Evolutionary conservation across 35 echinoderm and acorn worm genomes (phyloP).

Genomic region (Heliocidaris erythrogramma): DNA sequence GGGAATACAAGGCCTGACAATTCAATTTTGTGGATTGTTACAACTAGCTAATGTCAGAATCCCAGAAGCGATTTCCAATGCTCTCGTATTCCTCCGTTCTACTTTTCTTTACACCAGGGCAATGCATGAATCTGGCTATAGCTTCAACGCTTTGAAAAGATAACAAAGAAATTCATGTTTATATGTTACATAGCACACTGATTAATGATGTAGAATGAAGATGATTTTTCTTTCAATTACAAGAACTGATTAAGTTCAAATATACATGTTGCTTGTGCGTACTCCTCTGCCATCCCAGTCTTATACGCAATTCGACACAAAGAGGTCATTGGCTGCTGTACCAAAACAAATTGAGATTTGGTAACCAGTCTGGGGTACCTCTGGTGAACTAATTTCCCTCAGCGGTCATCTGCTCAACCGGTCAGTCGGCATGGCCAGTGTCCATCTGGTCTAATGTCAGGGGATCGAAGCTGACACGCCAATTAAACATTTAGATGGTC

Average conservation of each 20-base stretch:
- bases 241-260: not conserved
- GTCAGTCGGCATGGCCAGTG: not conserved
- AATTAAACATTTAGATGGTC: not conserved
- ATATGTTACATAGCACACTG: too few species aligned
- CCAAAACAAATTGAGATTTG: not conserved
- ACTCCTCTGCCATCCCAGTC: not conserved
- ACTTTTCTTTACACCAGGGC: too few species aligned
- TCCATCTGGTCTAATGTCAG: not conserved
- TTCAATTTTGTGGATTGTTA: not conserved
- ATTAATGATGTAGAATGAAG: not conserved
- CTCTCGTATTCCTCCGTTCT: too few species aligned
- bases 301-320: not conserved
- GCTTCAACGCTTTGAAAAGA: not conserved
- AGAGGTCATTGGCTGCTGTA: not conserved
- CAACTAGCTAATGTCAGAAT: not conserved
- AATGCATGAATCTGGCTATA: not conserved
- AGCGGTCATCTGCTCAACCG: not conserved
- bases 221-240: not conserved
- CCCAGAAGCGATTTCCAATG: not conserved
- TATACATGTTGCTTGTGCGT: not conserved
- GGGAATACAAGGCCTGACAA: not conserved
- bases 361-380: not conserved
- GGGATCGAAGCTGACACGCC: not conserved
- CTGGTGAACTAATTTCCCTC: conserved; percentile 7
- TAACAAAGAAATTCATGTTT: not conserved